phyloP scores from a whole-genome alignment of 1,140 invertebrate genomes.

The roundworm (Caenorhabditis elegans) region WBcel235 BX284606.5:3885501-3886000 shows the following conservation, averaged over 20 bases:
- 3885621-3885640: too few relatives aligned
- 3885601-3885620: neutral
- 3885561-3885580: neutral
- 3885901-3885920: neutral
- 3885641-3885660: too few relatives aligned
- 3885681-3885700: neutral
- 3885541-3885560: neutral
- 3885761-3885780: constrained; percentile 21
- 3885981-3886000: neutral
- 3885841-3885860: neutral
- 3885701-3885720: neutral
- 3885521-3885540: constrained; percentile 11
- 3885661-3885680: too few relatives aligned
- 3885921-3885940: neutral
- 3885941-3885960: neutral
- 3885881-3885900: too few relatives aligned
- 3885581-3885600: constrained; percentile 13
- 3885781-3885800: neutral
- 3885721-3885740: constrained; percentile 9
- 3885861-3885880: too few relatives aligned
- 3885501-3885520: constrained; percentile 8
- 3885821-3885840: neutral
- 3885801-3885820: neutral
- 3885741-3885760: constrained; percentile 10
- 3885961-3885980: neutral